Conservation (phyloP, 2,797 vertebrate species). For the Erpetoichthys calabaricus region DNA sequence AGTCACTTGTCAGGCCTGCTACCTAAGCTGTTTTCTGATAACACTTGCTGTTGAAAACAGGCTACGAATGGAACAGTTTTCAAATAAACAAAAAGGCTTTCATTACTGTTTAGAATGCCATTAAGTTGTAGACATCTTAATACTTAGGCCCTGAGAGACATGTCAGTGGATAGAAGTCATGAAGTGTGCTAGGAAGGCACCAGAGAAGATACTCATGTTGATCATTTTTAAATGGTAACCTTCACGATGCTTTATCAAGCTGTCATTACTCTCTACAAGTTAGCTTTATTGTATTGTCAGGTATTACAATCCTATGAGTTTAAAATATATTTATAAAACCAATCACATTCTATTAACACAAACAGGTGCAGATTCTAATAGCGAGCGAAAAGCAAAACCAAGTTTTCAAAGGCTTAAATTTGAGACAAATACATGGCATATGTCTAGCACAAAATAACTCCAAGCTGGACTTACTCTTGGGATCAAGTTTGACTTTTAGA, state of each 20-base stretch:
- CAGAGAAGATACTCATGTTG: slow-evolving; percentile 18
- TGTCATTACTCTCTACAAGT: slow-evolving; percentile 25
- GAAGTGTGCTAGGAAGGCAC: background rate
- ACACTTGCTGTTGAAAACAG: too few relatives aligned
- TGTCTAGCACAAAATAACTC: too few relatives aligned
- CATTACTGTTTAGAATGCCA: too few relatives aligned
- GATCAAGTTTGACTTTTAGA: too few relatives aligned
- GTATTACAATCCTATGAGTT: slow-evolving; percentile 23
- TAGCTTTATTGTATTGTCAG: slow-evolving; percentile 27
- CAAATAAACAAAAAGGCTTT: too few relatives aligned
- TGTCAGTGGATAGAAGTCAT: background rate
- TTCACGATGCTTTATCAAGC: slow-evolving; percentile 31
- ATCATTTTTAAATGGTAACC: slow-evolving; percentile 30
- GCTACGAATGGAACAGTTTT: too few relatives aligned
- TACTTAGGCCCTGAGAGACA: background rate
- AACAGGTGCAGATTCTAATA: slow-evolving; percentile 24
- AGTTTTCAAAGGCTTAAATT: background rate
- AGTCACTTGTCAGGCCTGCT: too few relatives aligned
- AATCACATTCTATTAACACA: slow-evolving; percentile 19
- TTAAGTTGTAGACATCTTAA: too few relatives aligned
- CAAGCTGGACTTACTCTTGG: too few relatives aligned
- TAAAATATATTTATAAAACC: slow-evolving; percentile 15
- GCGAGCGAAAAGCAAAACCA: slow-evolving; percentile 11
- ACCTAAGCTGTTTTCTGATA: too few relatives aligned
- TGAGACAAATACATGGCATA: too few relatives aligned